Evolutionary conservation across 2,113 vertebrate species (phyloP).

Genomic region (Sporophila hypoxantha): DNA sequence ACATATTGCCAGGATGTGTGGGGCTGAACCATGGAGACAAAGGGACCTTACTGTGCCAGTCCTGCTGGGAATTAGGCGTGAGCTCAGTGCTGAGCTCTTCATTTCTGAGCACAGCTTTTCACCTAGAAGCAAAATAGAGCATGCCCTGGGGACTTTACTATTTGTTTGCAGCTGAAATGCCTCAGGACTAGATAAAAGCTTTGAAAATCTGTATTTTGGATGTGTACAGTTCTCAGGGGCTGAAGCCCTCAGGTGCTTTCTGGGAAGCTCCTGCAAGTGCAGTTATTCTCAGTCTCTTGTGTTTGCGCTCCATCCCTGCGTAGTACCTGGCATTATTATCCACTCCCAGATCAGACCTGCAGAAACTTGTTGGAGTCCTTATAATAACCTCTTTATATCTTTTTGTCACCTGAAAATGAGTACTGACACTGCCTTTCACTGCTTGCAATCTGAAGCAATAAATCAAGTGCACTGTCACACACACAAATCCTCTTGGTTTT

Average conservation of each 20-base stretch:
- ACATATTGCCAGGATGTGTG: not conserved
- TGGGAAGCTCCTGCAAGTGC: not conserved
- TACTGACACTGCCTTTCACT: conserved; percentile 36
- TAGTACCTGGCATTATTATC: not conserved
- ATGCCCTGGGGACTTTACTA: not conserved
- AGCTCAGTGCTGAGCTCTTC: not conserved
- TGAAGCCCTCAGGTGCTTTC: not conserved
- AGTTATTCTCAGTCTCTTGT: not conserved
- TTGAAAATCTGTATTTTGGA: not conserved
- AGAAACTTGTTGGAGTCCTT: conserved; percentile 23
- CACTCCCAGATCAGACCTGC: not conserved
- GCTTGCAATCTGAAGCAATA: conserved; percentile 22
- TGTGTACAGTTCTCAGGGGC: not conserved
- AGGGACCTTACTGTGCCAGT: not conserved
- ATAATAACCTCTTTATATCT: conserved; percentile 45
- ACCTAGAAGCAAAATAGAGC: not conserved
- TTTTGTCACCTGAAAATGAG: conserved; percentile 42
- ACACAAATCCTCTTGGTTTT: conserved; percentile 27
- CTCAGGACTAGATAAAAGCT: not conserved
- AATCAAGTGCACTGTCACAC: conserved; percentile 33
- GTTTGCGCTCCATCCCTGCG: not conserved
- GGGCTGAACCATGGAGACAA: not conserved
- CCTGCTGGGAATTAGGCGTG: not conserved
- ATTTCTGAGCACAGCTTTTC: not conserved
- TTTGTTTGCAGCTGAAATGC: not conserved